A percentile compares a stretch with the other conserved stretches of the same genome.
Evolutionary conservation across 2,888 invertebrate genomes (phyloP).

Genomic region (Andrena chrysosceles): DNA sequence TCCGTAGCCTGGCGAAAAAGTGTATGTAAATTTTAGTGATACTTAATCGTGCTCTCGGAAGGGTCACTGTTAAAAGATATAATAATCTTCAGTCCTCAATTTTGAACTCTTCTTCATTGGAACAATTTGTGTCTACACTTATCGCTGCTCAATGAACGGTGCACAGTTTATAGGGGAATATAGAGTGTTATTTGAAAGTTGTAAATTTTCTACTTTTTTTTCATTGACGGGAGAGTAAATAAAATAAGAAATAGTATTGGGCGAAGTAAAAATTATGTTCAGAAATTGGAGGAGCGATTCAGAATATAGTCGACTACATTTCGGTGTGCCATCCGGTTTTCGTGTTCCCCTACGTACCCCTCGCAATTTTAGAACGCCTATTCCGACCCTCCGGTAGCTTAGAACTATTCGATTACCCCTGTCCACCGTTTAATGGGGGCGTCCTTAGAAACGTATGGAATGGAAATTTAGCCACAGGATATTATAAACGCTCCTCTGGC

Average conservation of each 20-base stretch:
- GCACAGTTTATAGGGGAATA: neutral
- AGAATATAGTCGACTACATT: slow-evolving; percentile 76
- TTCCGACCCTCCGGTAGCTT: slow-evolving; percentile 75
- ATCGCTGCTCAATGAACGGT: neutral
- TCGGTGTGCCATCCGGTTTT: slow-evolving; percentile 82
- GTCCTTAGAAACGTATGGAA: slow-evolving; percentile 71
- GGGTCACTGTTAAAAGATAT: neutral
- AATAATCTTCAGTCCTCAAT: neutral
- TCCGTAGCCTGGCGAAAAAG: neutral
- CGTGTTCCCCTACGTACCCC: slow-evolving; percentile 75
- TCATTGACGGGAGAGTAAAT: neutral
- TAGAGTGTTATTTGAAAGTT: neutral
- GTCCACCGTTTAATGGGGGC: slow-evolving; percentile 75
- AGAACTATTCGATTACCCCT: slow-evolving; percentile 77
- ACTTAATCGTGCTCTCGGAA: neutral
- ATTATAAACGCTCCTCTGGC: slow-evolving; percentile 53
- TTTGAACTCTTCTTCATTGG: neutral
- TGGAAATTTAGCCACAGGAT: slow-evolving; percentile 68
- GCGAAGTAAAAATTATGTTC: slow-evolving; percentile 62
- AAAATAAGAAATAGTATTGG: neutral
- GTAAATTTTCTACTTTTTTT: neutral
- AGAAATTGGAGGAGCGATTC: slow-evolving; percentile 60
- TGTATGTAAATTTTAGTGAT: too few relatives aligned
- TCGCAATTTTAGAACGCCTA: slow-evolving; percentile 78
- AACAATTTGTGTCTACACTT: neutral